Evolutionary conservation across 2,888 invertebrate genomes (phyloP).

Genomic region (Andrena trimmerana): DNA sequence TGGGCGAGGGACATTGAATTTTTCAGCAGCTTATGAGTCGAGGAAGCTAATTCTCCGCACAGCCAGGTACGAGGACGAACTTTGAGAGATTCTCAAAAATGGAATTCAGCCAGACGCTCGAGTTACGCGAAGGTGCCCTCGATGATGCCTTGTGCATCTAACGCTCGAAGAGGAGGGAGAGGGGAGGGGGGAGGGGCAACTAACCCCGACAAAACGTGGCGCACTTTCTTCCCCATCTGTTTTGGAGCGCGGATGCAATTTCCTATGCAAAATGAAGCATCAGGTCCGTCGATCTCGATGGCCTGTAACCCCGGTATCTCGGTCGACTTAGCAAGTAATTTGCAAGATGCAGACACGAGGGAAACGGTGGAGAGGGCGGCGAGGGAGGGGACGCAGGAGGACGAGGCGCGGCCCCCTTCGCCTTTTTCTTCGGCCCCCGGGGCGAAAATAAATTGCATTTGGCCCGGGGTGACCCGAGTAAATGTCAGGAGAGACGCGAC

Average conservation of each 20-base stretch:
- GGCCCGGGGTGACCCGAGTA: conserved; percentile 63
- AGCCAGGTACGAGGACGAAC: neutral
- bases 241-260: neutral
- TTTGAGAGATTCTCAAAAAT: conserved; percentile 22
- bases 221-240: neutral
- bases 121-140: neutral
- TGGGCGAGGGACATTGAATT: conserved; percentile 27
- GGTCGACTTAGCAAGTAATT: conserved; percentile 60
- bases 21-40: conserved; percentile 30
- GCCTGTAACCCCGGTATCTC: conserved; percentile 36
- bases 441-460: conserved; percentile 65
- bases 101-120: conserved; percentile 15
- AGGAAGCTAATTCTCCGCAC: conserved; percentile 19
- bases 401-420: conserved; percentile 23
- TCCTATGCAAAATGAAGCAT: conserved; percentile 20
- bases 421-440: conserved; percentile 47
- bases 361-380: neutral
- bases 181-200: neutral
- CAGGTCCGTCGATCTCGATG: conserved; percentile 15
- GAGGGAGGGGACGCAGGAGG: no score
- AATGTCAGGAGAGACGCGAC: conserved; percentile 63
- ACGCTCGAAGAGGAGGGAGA: neutral
- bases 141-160: neutral
- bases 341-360: conserved; percentile 49
- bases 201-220: neutral